Conservation (phyloP, 2,888 invertebrate species). For the Bembecia ichneumoniformis region DNA sequence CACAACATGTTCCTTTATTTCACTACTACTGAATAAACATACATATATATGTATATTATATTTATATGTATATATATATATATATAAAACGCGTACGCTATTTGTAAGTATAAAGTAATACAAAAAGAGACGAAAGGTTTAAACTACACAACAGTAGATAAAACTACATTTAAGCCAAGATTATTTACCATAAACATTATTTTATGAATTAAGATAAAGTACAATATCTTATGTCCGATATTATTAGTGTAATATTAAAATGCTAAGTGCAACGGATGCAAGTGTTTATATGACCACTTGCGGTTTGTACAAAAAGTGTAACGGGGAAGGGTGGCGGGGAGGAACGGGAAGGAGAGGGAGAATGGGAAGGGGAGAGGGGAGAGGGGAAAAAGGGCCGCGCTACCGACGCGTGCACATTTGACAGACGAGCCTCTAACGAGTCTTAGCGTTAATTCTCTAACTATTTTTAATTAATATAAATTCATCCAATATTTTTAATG, state of each 20-base stretch:
- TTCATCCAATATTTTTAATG: constrained; percentile 69
- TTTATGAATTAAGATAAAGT: constrained; percentile 50
- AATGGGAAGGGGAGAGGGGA: constrained; percentile 13
- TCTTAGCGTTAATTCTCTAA: constrained; percentile 72
- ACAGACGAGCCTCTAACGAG: constrained; percentile 68
- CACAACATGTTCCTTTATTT: constrained; percentile 53
- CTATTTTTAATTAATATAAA: constrained; percentile 73
- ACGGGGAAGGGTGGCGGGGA: background rate
- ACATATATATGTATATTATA: constrained; percentile 25
- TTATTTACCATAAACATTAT: constrained; percentile 66
- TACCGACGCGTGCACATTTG: constrained; percentile 36
- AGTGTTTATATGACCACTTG: constrained; percentile 24
- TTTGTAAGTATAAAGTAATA: constrained; percentile 58
- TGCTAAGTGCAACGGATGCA: constrained; percentile 30
- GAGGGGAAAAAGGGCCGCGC: constrained; percentile 16
- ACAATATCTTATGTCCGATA: constrained; percentile 52
- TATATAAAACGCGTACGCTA: constrained; percentile 71
- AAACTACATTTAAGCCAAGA: constrained; percentile 68
- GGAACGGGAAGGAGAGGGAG: constrained; percentile 7
- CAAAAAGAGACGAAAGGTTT: constrained; percentile 68
- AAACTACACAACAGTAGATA: constrained; percentile 62
- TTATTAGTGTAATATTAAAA: constrained; percentile 55
- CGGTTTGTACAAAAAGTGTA: constrained; percentile 17
- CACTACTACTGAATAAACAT: constrained; percentile 67
- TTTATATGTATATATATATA: constrained; percentile 10